Percentiles rank a stretch among this genome's conserved stretches.
Conservation (phyloP, 2,113 vertebrate genomes). For the Balaeniceps rex region DNA sequence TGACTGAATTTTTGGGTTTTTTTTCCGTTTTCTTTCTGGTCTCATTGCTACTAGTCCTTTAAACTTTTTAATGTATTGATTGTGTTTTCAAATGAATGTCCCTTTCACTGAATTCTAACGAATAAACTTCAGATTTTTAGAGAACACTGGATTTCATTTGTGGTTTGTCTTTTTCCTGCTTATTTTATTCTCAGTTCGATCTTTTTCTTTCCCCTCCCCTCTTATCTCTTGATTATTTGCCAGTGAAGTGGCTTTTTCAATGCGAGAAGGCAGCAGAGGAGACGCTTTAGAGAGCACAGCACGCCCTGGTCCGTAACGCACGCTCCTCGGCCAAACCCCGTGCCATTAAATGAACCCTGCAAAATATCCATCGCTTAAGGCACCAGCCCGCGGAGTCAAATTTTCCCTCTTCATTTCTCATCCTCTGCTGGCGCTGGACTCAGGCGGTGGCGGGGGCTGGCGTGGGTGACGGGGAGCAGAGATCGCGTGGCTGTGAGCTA, state of each 20-base stretch:
- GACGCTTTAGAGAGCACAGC: neutral
- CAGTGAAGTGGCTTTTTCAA: neutral
- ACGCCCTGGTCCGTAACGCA: neutral
- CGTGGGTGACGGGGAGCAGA: neutral
- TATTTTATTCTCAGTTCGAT: neutral
- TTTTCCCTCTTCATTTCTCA: neutral
- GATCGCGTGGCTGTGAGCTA: neutral
- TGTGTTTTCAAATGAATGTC: conserved; percentile 63
- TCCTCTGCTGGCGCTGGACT: neutral
- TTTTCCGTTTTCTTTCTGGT: neutral
- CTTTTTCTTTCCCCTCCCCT: neutral
- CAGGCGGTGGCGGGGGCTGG: neutral
- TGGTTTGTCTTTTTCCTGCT: neutral
- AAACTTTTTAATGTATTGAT: conserved; percentile 41
- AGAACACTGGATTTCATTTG: neutral
- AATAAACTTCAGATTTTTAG: conserved; percentile 63
- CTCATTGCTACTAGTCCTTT: conserved; percentile 12
- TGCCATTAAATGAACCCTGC: neutral
- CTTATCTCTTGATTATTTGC: neutral
- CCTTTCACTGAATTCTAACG: conserved; percentile 51
- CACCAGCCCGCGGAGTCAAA: too few species aligned
- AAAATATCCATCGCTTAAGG: neutral
- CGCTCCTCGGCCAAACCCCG: neutral
- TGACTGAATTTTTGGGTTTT: neutral
- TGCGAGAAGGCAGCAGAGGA: neutral